Evolutionary conservation across 2,888 invertebrate species (phyloP).

Genomic region (Eudemis profundana): DNA sequence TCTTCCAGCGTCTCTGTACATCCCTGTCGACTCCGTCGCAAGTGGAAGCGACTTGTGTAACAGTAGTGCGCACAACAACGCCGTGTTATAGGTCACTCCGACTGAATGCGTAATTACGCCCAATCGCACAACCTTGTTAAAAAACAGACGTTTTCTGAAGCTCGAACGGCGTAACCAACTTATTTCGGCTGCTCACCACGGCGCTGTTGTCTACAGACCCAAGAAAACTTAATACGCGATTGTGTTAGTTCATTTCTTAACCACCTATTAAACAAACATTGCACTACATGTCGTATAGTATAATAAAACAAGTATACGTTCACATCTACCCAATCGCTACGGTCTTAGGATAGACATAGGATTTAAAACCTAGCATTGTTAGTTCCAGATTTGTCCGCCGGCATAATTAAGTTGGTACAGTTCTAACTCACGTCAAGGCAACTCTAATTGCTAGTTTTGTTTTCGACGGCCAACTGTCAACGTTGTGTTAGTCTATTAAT

Average conservation of each 20-base stretch:
- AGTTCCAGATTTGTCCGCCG: no score
- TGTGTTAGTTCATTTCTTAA: no score
- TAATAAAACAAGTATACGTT: no score
- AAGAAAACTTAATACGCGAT: no score
- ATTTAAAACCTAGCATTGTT: no score
- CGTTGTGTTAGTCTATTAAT: conserved; percentile 12
- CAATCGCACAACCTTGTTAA: conserved; percentile 43
- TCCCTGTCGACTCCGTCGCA: conserved; percentile 53
- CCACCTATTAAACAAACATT: no score
- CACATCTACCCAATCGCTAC: no score
- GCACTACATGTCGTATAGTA: no score
- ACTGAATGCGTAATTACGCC: conserved; percentile 71
- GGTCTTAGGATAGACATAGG: no score
- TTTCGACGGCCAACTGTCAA: conserved; percentile 14
- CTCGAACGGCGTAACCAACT: not conserved
- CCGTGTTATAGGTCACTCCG: conserved; percentile 72
- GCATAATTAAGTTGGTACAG: not conserved
- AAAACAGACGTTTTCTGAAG: conserved; percentile 38
- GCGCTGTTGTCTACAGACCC: no score
- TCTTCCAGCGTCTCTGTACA: not conserved
- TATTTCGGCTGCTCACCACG: not conserved
- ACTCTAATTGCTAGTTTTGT: conserved; percentile 14
- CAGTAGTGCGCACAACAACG: conserved; percentile 73
- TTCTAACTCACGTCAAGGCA: conserved; percentile 6
- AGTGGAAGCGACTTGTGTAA: conserved; percentile 71